Evolutionary conservation across 64 coral and sea anemone genomes (phyloP), one percentile per base, ranked within the genome.

Genomic region (Pocillopora damicornis): DNA sequence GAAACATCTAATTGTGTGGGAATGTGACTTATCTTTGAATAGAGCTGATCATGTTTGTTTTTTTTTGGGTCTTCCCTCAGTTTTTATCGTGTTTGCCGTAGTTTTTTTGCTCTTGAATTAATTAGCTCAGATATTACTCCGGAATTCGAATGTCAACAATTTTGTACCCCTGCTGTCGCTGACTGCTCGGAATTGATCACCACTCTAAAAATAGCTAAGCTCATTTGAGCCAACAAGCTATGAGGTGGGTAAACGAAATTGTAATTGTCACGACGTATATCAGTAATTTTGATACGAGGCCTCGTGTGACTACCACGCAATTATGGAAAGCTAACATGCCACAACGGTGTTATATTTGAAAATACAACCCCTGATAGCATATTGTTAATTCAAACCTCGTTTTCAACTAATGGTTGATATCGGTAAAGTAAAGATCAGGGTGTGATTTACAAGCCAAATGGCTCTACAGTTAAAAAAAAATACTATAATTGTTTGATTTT

Each of bases 191-290:
- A 11, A n/a, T 1, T n/a, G 18, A 71, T 10, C 67, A 25, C 25
- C 25, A 11, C 25, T 23, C 79, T 81, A 73, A 85, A 85, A 45
- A 58, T 72, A 45, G 63, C 37, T 13, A 25, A 15, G 10, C 22
- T 83, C 1, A 72, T 22, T 85, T 85, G 45, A 45, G 8, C 63
- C 11, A 85, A 67, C 81, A 73, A 13, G 80, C 63, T 37, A 18
- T 15, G 23, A n/a, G 11, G 16, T 80, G 26, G 65, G 81, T 85
- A 71, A 85, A 85, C 57, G 71, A 45, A 58, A 11, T 72, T n/a
- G 11, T 7, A 85, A 72, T 37, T 85, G 81, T 73, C 81, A 85
- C 38, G 81, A 85, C 81, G 17, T 58, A 73, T 85, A 85, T 85
- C 35, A 85, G 71, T 85, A 85, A 72, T 72, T 85, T 79, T 60